These are phyloP conservation scores for Zaprionus gabonicus DNA, from an alignment of 1,140 invertebrate genomes.

Conservation along the genomic window DNA sequence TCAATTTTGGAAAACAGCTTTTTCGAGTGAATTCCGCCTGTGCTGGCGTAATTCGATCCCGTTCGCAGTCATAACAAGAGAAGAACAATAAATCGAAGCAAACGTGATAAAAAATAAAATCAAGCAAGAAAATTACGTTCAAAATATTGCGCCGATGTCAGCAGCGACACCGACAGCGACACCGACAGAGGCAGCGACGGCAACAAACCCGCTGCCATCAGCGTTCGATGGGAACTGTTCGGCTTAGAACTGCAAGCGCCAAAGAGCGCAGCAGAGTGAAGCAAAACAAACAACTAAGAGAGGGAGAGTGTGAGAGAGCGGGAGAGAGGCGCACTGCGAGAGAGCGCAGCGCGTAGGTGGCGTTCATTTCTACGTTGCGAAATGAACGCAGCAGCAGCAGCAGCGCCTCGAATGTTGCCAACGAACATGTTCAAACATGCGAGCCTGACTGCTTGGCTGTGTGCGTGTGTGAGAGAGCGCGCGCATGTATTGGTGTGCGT, in stretches of 20 bases:
- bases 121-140: conserved; percentile 13
- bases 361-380: conserved; percentile 30
- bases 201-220: conserved; percentile 38
- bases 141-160: conserved; percentile 19
- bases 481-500: neutral
- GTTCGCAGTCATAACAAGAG: neutral
- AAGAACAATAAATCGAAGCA: conserved; percentile 7
- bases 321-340: neutral
- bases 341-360: conserved; percentile 32
- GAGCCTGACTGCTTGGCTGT: neutral
- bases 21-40: neutral
- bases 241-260: conserved; percentile 20
- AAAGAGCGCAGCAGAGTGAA: conserved; percentile 20
- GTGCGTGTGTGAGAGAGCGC: neutral
- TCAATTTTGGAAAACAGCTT: conserved; percentile 33
- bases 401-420: conserved; percentile 34
- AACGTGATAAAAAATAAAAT: conserved; percentile 20
- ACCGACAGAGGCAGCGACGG: conserved; percentile 4
- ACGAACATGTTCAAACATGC: conserved; percentile 39
- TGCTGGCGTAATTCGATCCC: conserved; percentile 26
- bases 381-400: conserved; percentile 27
- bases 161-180: neutral
- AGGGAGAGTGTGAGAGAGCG: neutral
- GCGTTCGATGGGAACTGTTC: conserved; percentile 33
- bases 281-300: neutral